Conservation (phyloP, 30 jellyfish, hydroid and myxozoan species). For the Phacellophora camtschatica region DNA sequence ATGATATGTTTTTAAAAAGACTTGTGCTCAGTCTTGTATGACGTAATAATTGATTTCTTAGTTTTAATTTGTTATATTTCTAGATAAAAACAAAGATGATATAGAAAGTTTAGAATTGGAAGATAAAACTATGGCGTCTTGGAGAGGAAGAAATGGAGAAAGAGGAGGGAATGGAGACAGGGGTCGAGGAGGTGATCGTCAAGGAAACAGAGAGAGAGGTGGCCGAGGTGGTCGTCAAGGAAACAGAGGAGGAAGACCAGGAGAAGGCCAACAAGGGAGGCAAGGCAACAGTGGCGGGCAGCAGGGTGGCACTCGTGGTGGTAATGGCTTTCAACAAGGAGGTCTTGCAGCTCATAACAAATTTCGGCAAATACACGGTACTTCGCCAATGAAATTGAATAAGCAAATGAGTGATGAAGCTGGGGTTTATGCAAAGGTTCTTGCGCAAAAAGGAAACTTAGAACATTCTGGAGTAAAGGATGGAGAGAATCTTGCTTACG, state of each 20-base stretch:
- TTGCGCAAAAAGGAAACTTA: conserved; percentile 69
- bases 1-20: no score
- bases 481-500: conserved; percentile 93
- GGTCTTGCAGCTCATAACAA: conserved; percentile 83
- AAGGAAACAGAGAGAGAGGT: conserved; percentile 36
- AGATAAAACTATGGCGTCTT: neutral
- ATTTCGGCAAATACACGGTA: conserved; percentile 74
- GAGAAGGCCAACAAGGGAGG: conserved; percentile 39
- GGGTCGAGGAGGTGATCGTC: conserved; percentile 52
- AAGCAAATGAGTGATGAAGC: conserved; percentile 61
- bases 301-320: neutral
- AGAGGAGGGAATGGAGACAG: neutral
- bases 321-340: conserved; percentile 32
- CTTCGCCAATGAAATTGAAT: conserved; percentile 63
- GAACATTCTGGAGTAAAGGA: conserved; percentile 55
- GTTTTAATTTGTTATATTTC: no score
- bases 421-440: conserved; percentile 78
- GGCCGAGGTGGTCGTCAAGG: conserved; percentile 28
- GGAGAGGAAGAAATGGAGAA: neutral
- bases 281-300: neutral
- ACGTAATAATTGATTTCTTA: no score
- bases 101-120: no score
- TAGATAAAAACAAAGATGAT: no score
- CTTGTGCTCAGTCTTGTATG: no score
- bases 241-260: neutral